These are phyloP conservation scores for Eupithecia tripunctaria DNA, from an alignment of 2,888 invertebrate genomes.

Conservation along the genomic window DNA sequence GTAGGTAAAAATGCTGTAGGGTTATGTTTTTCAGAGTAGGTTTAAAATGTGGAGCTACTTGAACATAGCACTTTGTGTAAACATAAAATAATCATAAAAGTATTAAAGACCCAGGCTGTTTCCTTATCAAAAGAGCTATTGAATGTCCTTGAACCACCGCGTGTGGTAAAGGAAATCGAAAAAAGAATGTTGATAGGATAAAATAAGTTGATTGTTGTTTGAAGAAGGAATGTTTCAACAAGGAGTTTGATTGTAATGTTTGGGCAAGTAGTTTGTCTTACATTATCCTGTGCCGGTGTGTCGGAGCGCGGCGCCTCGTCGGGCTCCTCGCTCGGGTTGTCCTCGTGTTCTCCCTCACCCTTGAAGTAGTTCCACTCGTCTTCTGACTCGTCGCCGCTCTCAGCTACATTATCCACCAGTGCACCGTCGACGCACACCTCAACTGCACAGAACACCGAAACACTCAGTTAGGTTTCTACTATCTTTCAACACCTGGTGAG, in stretches of 20 bases:
- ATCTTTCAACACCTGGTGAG: constrained; percentile 54
- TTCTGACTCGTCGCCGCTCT: constrained; percentile 91
- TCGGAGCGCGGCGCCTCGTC: constrained; percentile 80
- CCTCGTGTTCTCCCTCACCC: constrained; percentile 86
- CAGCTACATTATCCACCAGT: constrained; percentile 89
- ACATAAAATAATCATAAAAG: neutral
- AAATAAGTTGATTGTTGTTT: neutral
- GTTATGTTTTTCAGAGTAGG: neutral
- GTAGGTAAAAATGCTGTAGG: neutral
- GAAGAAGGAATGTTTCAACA: neutral
- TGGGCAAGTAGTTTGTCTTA: constrained; percentile 52
- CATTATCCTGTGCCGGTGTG: constrained; percentile 80
- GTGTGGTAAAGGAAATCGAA: constrained; percentile 32
- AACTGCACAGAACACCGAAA: constrained; percentile 69
- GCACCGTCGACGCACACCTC: constrained; percentile 80
- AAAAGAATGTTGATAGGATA: neutral
- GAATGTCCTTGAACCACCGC: constrained; percentile 43
- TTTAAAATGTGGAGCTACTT: neutral
- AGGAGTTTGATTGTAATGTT: neutral
- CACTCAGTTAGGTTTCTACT: constrained; percentile 43
- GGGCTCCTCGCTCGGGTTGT: constrained; percentile 85
- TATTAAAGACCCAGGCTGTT: constrained; percentile 25
- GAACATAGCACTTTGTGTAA: neutral
- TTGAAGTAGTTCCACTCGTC: constrained; percentile 95
- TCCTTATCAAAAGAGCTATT: constrained; percentile 36